These are phyloP conservation scores for Drosophila birchii DNA, from an alignment of 2,888 invertebrate genomes.

Conservation along the genomic window DNA sequence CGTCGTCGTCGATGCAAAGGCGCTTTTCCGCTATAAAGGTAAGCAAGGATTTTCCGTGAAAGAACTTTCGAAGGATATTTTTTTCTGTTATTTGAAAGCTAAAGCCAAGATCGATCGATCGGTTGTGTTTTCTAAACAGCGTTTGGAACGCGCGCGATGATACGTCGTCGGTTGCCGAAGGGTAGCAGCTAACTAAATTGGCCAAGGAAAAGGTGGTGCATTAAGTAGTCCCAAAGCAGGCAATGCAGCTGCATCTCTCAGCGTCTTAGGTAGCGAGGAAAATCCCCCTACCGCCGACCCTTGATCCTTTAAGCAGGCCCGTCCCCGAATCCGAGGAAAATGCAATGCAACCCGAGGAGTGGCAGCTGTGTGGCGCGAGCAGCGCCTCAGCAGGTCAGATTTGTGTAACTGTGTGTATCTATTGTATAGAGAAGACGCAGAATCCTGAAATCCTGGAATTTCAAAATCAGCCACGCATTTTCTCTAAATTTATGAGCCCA, in stretches of 20 bases:
- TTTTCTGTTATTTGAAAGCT: neutral
- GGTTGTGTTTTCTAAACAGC: slow-evolving; percentile 34
- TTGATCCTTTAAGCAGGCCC: slow-evolving; percentile 60
- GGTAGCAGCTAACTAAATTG: slow-evolving; percentile 68
- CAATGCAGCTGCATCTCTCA: slow-evolving; percentile 45
- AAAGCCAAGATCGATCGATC: neutral
- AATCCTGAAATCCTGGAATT: slow-evolving; percentile 36
- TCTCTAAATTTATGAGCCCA: slow-evolving; percentile 29
- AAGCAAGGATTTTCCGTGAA: neutral
- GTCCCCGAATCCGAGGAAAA: slow-evolving; percentile 55
- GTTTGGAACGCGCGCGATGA: slow-evolving; percentile 66
- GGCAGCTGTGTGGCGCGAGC: slow-evolving; percentile 55
- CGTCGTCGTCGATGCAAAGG: slow-evolving; percentile 54
- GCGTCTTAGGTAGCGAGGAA: slow-evolving; percentile 52
- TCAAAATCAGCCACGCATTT: slow-evolving; percentile 26
- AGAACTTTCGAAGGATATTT: neutral
- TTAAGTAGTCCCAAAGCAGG: slow-evolving; percentile 71
- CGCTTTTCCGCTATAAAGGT: slow-evolving; percentile 60
- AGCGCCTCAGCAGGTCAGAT: slow-evolving; percentile 72
- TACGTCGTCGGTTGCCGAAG: slow-evolving; percentile 67
- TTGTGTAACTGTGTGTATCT: slow-evolving; percentile 10
- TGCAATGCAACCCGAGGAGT: slow-evolving; percentile 35
- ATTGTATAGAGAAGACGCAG: slow-evolving; percentile 11
- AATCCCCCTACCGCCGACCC: slow-evolving; percentile 33
- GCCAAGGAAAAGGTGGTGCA: slow-evolving; percentile 45